phyloP scores from a whole-genome alignment of 2,888 invertebrate genomes.

The Troilus luridus region DNA sequence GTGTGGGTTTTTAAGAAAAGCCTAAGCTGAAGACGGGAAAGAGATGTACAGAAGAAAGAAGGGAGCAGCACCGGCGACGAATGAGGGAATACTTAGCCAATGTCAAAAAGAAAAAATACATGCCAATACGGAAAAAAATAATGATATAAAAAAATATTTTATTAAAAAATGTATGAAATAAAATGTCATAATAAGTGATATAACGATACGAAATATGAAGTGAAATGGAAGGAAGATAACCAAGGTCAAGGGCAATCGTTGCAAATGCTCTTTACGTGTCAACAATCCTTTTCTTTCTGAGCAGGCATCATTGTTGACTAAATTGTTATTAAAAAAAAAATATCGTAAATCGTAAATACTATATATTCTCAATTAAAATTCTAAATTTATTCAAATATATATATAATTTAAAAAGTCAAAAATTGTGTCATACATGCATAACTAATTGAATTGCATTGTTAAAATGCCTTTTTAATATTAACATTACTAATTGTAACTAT shows the following conservation, averaged over 20 bases:
- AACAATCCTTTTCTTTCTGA: background rate
- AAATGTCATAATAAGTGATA: background rate
- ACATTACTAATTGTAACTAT: background rate
- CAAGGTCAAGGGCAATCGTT: background rate
- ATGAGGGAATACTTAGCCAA: no score
- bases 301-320: background rate
- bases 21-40: no score
- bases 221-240: background rate
- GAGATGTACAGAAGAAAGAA: no score
- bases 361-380: background rate
- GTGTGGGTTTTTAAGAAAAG: no score
- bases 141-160: no score
- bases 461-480: background rate
- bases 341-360: background rate
- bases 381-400: no score
- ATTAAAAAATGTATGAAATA: no score
- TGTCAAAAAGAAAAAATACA: no score
- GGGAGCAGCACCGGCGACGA: no score
- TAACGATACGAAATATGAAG: background rate
- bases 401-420: no score
- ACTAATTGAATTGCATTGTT: background rate
- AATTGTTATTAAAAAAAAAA: background rate
- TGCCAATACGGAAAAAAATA: no score
- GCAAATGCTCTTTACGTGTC: conserved; percentile 22
- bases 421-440: background rate